Conservation (phyloP, 2,888 invertebrate species). For the Parapristionchus giblindavisi region DNA sequence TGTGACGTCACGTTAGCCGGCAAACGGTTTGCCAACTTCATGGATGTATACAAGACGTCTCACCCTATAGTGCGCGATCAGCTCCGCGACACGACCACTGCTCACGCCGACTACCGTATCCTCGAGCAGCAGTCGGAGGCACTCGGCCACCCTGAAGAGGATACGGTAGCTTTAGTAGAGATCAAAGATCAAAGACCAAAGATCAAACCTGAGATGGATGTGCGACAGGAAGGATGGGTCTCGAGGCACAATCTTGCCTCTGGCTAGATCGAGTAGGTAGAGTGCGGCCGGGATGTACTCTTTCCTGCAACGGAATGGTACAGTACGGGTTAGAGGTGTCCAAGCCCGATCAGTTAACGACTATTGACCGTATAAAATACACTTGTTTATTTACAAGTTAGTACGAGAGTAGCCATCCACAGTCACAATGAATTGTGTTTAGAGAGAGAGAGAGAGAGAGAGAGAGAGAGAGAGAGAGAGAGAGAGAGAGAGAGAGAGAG, state of each 20-base stretch:
- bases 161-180: not conserved
- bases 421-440: too few relatives aligned
- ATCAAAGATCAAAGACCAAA: not conserved
- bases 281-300: slow-evolving; percentile 50
- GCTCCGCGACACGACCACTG: slow-evolving; percentile 50
- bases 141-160: slow-evolving; percentile 37
- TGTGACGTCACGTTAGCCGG: too few relatives aligned
- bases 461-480: too few relatives aligned
- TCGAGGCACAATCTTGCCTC: slow-evolving; percentile 29
- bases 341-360: not conserved
- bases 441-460: too few relatives aligned
- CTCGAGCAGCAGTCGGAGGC: slow-evolving; percentile 53
- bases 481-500: too few relatives aligned
- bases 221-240: slow-evolving; percentile 27
- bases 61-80: slow-evolving; percentile 60
- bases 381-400: too few relatives aligned
- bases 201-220: slow-evolving; percentile 24
- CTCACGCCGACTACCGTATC: slow-evolving; percentile 50
- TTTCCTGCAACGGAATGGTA: slow-evolving; percentile 30
- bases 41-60: not conserved
- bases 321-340: slow-evolving; percentile 6
- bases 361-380: too few relatives aligned
- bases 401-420: too few relatives aligned
- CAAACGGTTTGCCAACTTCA: too few relatives aligned
- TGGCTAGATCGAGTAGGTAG: slow-evolving; percentile 51